These are phyloP conservation scores for Heloderma charlesbogerti DNA, from an alignment of 2,113 vertebrate species.

Conservation along the genomic window DNA sequence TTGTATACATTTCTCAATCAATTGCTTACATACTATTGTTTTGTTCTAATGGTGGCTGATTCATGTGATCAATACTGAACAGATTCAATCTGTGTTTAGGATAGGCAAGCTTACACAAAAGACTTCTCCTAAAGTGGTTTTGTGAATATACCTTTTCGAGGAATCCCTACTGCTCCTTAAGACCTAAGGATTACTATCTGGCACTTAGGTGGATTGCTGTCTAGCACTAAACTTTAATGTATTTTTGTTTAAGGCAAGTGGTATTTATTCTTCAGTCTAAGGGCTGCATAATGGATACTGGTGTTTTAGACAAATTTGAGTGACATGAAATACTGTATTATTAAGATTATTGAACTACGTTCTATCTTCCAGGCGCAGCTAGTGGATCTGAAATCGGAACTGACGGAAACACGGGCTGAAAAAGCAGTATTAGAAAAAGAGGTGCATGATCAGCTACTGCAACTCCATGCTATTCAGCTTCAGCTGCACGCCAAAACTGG, in stretches of 20 bases:
- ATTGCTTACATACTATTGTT: not conserved
- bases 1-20: too few species aligned
- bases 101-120: not conserved
- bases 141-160: not conserved
- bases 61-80: not conserved
- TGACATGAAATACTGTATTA: not conserved
- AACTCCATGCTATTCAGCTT: conserved; percentile 92
- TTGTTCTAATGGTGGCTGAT: not conserved
- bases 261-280: not conserved
- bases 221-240: not conserved
- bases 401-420: conserved; percentile 92
- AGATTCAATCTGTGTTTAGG: not conserved
- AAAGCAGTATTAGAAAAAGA: conserved; percentile 90
- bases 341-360: not conserved
- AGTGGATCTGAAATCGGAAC: conserved; percentile 93
- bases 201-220: not conserved
- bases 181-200: too few species aligned
- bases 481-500: conserved; percentile 94
- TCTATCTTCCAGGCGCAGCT: conserved; percentile 88
- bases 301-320: not conserved
- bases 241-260: not conserved
- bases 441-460: conserved; percentile 93
- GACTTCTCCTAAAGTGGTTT: not conserved
- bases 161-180: not conserved
- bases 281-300: not conserved